Conservation (phyloP, 2,797 vertebrate genomes). For the Centroberyx gerrardi region DNA sequence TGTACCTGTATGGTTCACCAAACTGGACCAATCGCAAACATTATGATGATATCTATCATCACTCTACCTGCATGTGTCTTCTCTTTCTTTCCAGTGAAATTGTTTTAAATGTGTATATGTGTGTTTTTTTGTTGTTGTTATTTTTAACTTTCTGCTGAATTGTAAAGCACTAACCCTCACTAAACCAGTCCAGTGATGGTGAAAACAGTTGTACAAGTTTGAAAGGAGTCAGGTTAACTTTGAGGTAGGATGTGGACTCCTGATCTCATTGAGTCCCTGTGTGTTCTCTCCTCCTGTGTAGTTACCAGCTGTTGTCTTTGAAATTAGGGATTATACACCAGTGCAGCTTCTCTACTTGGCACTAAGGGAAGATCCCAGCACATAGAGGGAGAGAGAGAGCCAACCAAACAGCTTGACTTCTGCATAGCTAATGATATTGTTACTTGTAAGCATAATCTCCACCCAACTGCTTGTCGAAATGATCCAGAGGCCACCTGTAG, state of each 20-base stretch:
- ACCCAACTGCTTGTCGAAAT: neutral
- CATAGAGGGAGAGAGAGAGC: neutral
- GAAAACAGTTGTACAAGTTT: no score
- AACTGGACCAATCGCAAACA: no score
- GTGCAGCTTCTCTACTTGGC: slow-evolving; percentile 1
- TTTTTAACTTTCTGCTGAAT: no score
- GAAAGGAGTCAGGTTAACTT: neutral
- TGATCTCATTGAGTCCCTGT: neutral
- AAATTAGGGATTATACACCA: neutral
- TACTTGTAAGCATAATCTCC: neutral
- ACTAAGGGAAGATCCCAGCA: neutral
- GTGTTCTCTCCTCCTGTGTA: neutral
- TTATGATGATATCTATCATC: no score
- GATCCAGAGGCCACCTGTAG: slow-evolving; percentile 20
- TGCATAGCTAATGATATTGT: neutral
- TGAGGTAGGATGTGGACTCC: neutral
- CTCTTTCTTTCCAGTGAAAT: neutral
- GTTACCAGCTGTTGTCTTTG: slow-evolving; percentile 8
- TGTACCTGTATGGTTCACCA: no score
- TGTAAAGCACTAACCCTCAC: no score
- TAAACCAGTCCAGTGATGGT: no score
- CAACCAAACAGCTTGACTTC: slow-evolving; percentile 30
- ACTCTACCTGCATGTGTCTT: no score
- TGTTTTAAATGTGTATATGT: no score
- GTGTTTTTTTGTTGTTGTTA: no score